A percentile compares a stretch with the other conserved stretches of the same genome.
Conservation (phyloP, 2,113 vertebrate species). For the human region DNA sequence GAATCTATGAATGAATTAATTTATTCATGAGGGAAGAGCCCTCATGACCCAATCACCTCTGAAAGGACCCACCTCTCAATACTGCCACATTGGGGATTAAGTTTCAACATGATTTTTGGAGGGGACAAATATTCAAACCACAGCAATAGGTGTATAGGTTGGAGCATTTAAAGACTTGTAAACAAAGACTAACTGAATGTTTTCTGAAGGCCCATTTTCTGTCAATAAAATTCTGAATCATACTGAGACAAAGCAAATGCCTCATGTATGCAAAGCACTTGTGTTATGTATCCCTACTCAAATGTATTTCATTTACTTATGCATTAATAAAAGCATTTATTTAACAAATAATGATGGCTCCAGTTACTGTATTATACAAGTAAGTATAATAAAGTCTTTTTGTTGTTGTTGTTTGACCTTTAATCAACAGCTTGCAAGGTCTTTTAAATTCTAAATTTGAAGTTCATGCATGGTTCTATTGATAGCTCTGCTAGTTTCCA, state of each 20-base stretch:
- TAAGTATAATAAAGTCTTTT: background rate
- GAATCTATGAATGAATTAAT: background rate
- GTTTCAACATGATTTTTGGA: background rate
- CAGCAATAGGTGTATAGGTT: background rate
- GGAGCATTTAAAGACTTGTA: background rate
- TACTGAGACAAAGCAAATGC: background rate
- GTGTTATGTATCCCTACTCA: background rate
- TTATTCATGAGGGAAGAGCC: background rate
- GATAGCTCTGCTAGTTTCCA: background rate
- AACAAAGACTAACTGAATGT: background rate
- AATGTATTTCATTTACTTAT: background rate
- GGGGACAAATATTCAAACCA: background rate
- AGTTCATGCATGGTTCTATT: background rate
- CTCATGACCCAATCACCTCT: background rate
- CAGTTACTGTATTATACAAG: background rate
- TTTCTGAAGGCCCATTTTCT: background rate
- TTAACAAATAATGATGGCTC: background rate
- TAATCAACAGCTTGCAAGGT: background rate
- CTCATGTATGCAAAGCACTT: background rate
- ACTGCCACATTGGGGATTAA: background rate
- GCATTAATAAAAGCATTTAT: background rate
- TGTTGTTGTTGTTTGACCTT: too few relatives aligned
- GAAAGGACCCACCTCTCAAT: background rate
- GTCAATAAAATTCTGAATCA: background rate
- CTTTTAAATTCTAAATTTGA: background rate